Percentiles rank a stretch among this genome's conserved stretches.
Evolutionary conservation across 1,140 invertebrate species (phyloP).

Genomic region (Ips nitidus): DNA sequence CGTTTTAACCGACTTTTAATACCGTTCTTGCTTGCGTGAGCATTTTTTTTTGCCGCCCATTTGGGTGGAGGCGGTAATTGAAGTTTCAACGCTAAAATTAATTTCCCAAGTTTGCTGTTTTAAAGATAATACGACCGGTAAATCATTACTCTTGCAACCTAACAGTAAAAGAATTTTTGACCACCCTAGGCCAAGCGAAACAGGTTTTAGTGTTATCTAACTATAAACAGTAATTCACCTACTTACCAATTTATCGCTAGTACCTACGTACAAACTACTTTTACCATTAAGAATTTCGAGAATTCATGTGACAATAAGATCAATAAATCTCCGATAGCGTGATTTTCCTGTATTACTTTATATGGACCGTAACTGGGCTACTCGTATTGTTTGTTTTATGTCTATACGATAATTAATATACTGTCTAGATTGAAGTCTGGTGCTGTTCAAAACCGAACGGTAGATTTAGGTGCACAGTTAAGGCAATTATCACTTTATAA

Average conservation of each 20-base stretch:
- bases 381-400: constrained; percentile 17
- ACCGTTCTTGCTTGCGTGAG: too few relatives aligned
- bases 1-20: neutral
- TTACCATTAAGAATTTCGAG: constrained; percentile 27
- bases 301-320: constrained; percentile 27
- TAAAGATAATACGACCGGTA: neutral
- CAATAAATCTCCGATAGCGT: constrained; percentile 18
- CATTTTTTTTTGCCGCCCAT: too few relatives aligned
- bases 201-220: constrained; percentile 20
- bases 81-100: too few relatives aligned
- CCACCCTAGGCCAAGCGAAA: neutral
- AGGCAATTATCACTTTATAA: too few relatives aligned
- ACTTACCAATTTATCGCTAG: constrained; percentile 19
- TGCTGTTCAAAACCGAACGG: constrained; percentile 3
- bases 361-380: constrained; percentile 14
- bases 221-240: constrained; percentile 22
- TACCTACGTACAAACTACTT: constrained; percentile 27
- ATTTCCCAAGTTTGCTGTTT: too few relatives aligned
- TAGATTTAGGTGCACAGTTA: neutral
- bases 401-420: constrained; percentile 14
- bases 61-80: too few relatives aligned
- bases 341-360: constrained; percentile 15
- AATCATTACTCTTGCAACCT: neutral
- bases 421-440: neutral
- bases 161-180: constrained; percentile 4